Conservation (phyloP, 2,797 vertebrate species). For the Chelonia mydas region DNA sequence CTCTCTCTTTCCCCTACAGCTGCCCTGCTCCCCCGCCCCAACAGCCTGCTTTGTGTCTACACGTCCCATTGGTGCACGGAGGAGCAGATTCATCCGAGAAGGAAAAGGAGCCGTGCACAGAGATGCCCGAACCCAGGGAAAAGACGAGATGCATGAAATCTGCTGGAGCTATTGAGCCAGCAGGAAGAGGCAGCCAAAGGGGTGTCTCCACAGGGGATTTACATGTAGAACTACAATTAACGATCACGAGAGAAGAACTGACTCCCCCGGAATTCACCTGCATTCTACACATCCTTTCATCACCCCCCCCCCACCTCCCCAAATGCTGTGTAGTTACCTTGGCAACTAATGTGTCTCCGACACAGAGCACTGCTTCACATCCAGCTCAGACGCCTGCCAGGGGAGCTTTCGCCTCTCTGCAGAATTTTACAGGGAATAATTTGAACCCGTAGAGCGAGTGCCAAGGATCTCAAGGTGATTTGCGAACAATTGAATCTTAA, state of each 20-base stretch:
- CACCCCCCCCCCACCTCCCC: background rate
- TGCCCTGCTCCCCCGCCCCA: background rate
- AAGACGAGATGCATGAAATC: background rate
- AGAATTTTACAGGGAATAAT: accelerated
- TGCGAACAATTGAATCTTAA: accelerated
- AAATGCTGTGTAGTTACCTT: slow-evolving; percentile 46
- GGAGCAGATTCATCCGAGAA: background rate
- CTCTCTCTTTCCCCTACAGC: background rate
- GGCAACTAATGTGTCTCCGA: slow-evolving; percentile 41
- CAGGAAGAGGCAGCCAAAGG: background rate
- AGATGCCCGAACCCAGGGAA: background rate
- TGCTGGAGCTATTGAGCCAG: background rate
- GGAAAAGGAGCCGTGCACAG: background rate
- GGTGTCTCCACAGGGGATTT: background rate
- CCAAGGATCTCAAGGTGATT: background rate
- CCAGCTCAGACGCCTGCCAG: background rate
- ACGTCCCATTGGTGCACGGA: background rate
- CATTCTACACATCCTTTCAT: slow-evolving; percentile 36
- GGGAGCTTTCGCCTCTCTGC: accelerated
- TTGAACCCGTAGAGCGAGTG: accelerated
- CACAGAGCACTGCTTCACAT: background rate
- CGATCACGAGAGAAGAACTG: background rate
- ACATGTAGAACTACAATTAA: background rate
- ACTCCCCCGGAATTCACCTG: background rate
- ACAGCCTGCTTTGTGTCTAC: background rate